Conservation (phyloP, 2,888 invertebrate genomes). For the Platerodrilus igneus region DNA sequence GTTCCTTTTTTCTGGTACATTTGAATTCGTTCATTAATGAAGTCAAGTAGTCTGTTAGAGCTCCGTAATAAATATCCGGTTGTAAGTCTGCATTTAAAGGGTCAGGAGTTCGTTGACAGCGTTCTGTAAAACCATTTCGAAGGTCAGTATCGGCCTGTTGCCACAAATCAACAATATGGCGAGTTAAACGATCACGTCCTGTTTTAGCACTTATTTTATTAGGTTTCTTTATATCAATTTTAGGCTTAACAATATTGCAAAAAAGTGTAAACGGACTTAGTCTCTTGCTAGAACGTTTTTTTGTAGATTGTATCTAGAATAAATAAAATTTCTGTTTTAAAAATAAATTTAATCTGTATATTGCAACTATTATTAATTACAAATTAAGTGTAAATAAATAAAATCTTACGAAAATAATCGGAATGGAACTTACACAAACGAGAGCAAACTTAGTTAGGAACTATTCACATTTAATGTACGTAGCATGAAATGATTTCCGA, state of each 20-base stretch:
- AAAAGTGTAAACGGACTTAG: slow-evolving; percentile 60
- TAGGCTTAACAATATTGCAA: slow-evolving; percentile 51
- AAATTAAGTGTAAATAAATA: too few species aligned
- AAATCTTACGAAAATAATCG: too few species aligned
- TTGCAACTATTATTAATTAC: too few species aligned
- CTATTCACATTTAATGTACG: too few species aligned
- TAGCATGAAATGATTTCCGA: too few species aligned
- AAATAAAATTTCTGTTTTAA: slow-evolving; percentile 22
- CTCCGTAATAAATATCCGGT: slow-evolving; percentile 75
- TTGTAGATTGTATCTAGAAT: too few species aligned
- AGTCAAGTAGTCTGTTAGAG: slow-evolving; percentile 78
- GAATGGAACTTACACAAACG: too few species aligned
- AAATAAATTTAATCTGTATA: slow-evolving; percentile 5
- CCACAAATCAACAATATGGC: slow-evolving; percentile 66
- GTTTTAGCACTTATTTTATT: slow-evolving; percentile 49
- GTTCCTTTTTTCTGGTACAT: slow-evolving; percentile 18
- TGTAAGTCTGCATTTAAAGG: slow-evolving; percentile 66
- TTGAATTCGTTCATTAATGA: slow-evolving; percentile 60
- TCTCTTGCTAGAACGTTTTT: slow-evolving; percentile 50
- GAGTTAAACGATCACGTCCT: slow-evolving; percentile 58
- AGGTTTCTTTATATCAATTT: slow-evolving; percentile 46
- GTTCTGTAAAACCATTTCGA: slow-evolving; percentile 44
- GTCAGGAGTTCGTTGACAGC: slow-evolving; percentile 60
- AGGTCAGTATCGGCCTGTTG: slow-evolving; percentile 56
- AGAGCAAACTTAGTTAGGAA: too few species aligned